phyloP scores from a whole-genome alignment of 1,140 invertebrate species.

The Lucilia sericata region DNA sequence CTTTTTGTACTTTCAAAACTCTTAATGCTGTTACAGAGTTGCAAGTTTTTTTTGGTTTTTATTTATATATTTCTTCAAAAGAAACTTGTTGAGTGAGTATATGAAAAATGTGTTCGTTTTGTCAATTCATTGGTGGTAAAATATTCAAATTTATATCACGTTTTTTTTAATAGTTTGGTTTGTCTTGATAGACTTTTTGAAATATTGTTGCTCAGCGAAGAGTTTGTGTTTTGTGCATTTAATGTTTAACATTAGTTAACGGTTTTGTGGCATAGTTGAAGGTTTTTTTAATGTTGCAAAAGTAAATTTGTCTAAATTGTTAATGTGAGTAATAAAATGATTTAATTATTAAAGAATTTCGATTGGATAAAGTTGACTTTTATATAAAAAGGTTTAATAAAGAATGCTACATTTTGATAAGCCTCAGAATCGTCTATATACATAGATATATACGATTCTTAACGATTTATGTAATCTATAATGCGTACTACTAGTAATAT shows the following conservation, averaged over 20 bases:
- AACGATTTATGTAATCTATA: too few species aligned
- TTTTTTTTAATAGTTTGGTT: not conserved
- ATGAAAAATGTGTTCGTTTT: not conserved
- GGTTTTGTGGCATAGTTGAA: not conserved
- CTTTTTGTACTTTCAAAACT: not conserved
- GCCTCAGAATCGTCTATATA: too few species aligned
- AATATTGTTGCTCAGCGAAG: not conserved
- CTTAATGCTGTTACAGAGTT: not conserved
- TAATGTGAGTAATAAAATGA: too few species aligned
- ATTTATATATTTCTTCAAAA: not conserved
- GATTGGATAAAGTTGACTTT: too few species aligned
- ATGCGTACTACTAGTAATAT: too few species aligned
- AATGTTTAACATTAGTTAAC: not conserved
- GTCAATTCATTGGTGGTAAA: conserved; percentile 15
- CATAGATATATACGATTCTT: too few species aligned
- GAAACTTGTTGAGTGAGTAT: not conserved
- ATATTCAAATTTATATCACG: conserved; percentile 24
- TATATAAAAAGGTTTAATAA: too few species aligned
- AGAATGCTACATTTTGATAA: too few species aligned
- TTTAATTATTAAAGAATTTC: too few species aligned
- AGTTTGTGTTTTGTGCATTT: not conserved
- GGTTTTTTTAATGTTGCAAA: not conserved
- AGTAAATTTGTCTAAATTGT: not conserved
- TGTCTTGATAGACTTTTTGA: not conserved
- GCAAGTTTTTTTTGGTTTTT: not conserved